Base-by-base conservation (phyloP, 2,888 invertebrate species). In the Bedellia somnulentella region DNA sequence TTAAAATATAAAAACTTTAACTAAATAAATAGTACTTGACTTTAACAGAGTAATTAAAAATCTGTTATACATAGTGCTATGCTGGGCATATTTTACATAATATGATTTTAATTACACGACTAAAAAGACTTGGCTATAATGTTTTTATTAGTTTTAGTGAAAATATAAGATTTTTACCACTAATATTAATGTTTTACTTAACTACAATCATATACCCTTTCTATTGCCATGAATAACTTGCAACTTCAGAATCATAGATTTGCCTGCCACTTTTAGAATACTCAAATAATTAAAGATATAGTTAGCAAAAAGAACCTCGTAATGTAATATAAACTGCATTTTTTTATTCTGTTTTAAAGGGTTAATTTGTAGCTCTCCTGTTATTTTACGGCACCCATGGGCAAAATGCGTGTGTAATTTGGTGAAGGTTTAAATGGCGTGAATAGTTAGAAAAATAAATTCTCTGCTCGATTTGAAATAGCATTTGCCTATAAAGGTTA, bases 391-490 rank as follows among this genome's bases (percentile, higher is more conserved):
- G 3, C 21, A n/a, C 8, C 3, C n/a, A n/a, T n/a, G n/a, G n/a
- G 9, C n/a, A 2, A 8, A 3, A 21, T 8, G 21, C n/a, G 2
- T 21, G 8, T 8, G 21, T 3, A 10, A 21, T n/a, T 21, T 21
- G 21, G 8, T 3, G 8, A 2, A 3, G n/a, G 8, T 3, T 10
- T 18, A 25, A 30, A 10, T 16, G 14, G 17, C 13, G 3, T 16
- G 17, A 21, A 24, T 24, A 16, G 12, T 25, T 30, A 24, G 17
- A 24, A 23, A 10, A n/a, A 12, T 16, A n/a, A n/a, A n/a, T n/a
- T n/a, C n/a, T n/a, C n/a, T n/a, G n/a, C n/a, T n/a, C n/a, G n/a
- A n/a, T n/a, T n/a, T n/a, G n/a, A n/a, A n/a, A n/a, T n/a, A n/a
- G n/a, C n/a, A n/a, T n/a, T n/a, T n/a, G n/a, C n/a, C n/a, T n/a